Base-by-base conservation (phyloP, 2,113 vertebrate genomes). In the Anhinga anhinga region DNA sequence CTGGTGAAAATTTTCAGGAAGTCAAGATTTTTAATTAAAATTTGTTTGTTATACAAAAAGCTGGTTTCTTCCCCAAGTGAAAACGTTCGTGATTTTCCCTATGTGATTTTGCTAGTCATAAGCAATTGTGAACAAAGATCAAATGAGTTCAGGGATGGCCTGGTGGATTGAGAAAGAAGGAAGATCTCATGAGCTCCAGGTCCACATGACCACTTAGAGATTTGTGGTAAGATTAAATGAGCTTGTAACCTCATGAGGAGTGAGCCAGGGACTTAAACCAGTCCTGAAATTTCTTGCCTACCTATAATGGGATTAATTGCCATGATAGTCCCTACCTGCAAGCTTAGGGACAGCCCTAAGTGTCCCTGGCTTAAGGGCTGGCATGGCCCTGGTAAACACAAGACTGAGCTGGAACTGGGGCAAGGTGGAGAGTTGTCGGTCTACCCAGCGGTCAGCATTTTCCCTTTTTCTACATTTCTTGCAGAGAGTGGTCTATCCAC, bases 61-160 rank as follows among this genome's bases (percentile, higher is more conserved):
- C 17, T 47, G 44, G 2, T 0, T 2, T 26, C 61, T 40, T 26
- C 23, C 27, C 27, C 44, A 7, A 0, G 0, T 69, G 56, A 61
- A 82, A 47, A 9, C 2, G 3, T 34, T 63, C 8, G 1, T 4
- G 0, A n/a, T 55, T 88, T 95, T 50, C 45, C 55, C 59, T 19
- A 1, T 1, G 8, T 13, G 26, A 22, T 36, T 59, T 81, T 88
- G 42, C 15, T 45, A 61, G 27, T n/a, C 27, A 1, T 11, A 44
- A 72, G 11, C 13, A 69, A 23, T 9, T 7, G 40, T 11, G 30
- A 78, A 40, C 20, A 65, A 52, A 78, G 23, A 32, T 8, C 2
- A 34, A 15, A 55, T 6, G 4, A n/a, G 29, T 40, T 32, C 52
- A 50, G 25, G 65, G n/a, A 29, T 1, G 3, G 8, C 21, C 26